Percentiles rank a stretch among this genome's conserved stretches.
These are phyloP conservation scores for Conistra vaccinii DNA, from an alignment of 2,888 invertebrate species.

Conservation along the genomic window DNA sequence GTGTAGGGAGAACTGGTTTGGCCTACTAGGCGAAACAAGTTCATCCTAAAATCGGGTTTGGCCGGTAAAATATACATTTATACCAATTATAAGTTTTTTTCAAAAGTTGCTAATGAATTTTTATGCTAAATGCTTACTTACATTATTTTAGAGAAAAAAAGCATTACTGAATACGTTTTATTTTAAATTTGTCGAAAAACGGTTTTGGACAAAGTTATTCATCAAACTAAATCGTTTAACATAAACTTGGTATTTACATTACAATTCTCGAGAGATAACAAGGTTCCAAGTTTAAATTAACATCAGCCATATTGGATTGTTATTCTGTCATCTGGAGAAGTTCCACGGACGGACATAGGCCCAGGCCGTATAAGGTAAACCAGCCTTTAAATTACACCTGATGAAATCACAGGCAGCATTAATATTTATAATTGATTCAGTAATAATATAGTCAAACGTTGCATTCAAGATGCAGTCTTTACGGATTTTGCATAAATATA, in stretches of 20 bases:
- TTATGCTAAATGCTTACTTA: no score
- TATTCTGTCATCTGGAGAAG: constrained; percentile 6
- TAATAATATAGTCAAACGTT: background rate
- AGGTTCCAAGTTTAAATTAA: constrained; percentile 38
- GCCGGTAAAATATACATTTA: no score
- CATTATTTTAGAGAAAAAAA: background rate
- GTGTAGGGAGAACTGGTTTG: no score
- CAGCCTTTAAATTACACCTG: background rate
- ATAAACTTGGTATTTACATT: constrained; percentile 38
- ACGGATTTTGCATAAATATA: no score
- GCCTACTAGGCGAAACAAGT: no score
- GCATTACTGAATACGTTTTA: background rate
- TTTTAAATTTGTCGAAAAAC: background rate
- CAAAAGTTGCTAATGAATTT: background rate
- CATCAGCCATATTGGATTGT: constrained; percentile 35
- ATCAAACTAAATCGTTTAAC: constrained; percentile 29
- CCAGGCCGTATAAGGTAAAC: background rate
- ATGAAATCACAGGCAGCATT: no score
- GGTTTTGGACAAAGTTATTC: constrained; percentile 16
- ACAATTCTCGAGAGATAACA: constrained; percentile 29
- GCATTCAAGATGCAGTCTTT: no score
- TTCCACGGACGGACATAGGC: background rate
- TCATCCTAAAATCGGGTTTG: no score
- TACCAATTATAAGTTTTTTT: no score
- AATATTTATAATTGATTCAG: background rate